A percentile compares a stretch with the other conserved stretches of the same genome.
Conservation (phyloP, 2,113 vertebrate genomes). For the Antechinus flavipes region DNA sequence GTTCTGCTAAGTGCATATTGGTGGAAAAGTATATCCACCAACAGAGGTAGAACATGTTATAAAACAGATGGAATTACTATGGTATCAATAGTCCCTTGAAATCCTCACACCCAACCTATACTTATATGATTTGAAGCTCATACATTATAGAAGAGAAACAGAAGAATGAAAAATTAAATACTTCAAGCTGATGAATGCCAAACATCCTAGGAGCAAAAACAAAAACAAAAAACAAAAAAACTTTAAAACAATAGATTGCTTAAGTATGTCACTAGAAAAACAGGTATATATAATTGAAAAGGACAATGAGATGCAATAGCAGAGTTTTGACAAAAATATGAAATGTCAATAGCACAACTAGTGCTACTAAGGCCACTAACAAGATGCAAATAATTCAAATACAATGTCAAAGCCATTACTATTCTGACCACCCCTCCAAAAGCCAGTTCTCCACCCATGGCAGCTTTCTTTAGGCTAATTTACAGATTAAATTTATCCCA, state of each 20-base stretch:
- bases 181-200: constrained; percentile 3
- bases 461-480: background rate
- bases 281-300: background rate
- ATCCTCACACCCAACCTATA: background rate
- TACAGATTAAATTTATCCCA: background rate
- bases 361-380: background rate
- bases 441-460: background rate
- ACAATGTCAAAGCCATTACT: background rate
- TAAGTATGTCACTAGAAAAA: background rate
- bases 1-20: constrained; percentile 52
- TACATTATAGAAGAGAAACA: background rate
- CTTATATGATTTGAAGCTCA: constrained; percentile 13
- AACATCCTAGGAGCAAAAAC: background rate
- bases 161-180: background rate
- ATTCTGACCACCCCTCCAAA: background rate
- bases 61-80: background rate
- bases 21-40: constrained; percentile 51
- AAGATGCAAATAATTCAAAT: background rate
- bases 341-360: background rate
- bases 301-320: background rate
- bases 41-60: constrained; percentile 57
- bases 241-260: background rate
- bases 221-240: background rate
- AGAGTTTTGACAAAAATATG: background rate
- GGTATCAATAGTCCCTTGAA: constrained; percentile 14